phyloP scores from a whole-genome alignment of 2,888 invertebrate species.

The Scrobipalpa costella region DNA sequence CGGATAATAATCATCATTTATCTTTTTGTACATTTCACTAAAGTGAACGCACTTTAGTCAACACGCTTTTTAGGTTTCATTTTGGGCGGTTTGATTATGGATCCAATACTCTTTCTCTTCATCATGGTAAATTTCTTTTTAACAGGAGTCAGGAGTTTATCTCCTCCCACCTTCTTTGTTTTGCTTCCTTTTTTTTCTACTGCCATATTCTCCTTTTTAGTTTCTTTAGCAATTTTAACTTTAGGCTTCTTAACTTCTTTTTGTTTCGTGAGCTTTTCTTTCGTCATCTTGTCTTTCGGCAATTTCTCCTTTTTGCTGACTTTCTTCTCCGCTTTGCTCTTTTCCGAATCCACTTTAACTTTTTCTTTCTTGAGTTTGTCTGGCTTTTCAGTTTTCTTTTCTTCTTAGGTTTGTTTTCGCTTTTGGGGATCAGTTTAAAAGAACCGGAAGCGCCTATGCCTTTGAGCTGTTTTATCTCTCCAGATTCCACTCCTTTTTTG shows the following conservation, averaged over 20 bases:
- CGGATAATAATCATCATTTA: too few species aligned
- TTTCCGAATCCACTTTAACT: conserved; percentile 28
- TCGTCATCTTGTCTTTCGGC: not conserved
- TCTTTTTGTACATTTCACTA: too few species aligned
- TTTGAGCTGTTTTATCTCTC: conserved; percentile 59
- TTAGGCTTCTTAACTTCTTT: not conserved
- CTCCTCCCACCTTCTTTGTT: not conserved
- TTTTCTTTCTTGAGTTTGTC: conserved; percentile 38
- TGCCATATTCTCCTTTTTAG: not conserved
- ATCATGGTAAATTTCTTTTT: not conserved
- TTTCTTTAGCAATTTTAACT: not conserved
- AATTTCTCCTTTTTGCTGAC: not conserved
- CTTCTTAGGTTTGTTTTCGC: conserved; percentile 40
- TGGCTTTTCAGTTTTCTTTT: conserved; percentile 35
- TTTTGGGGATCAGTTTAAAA: conserved; percentile 51
- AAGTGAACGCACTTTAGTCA: too few species aligned
- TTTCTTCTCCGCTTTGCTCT: not conserved
- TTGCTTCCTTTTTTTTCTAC: not conserved
- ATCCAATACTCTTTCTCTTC: conserved; percentile 1
- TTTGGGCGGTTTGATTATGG: conserved; percentile 1
- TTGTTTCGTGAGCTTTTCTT: not conserved
- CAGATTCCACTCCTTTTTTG: conserved; percentile 59
- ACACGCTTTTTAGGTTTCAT: conserved; percentile 6
- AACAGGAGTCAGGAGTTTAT: not conserved
- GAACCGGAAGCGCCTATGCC: conserved; percentile 54